These are phyloP conservation scores for Fratercula arctica DNA, from an alignment of 2,797 vertebrate genomes.

Conservation along the genomic window DNA sequence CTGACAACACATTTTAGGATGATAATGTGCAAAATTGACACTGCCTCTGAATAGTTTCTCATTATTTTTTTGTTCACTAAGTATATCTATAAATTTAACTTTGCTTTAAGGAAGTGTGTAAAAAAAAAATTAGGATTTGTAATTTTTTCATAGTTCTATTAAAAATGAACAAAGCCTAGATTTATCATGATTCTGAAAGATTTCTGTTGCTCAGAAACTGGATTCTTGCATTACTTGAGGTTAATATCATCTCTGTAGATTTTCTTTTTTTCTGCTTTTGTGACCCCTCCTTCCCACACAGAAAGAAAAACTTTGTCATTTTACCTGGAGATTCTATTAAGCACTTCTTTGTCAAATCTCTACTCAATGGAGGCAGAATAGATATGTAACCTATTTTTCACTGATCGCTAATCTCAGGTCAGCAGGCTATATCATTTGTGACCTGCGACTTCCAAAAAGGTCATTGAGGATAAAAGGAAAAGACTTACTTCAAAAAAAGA, in stretches of 20 bases:
- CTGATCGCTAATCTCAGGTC: neutral
- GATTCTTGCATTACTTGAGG: too few species aligned
- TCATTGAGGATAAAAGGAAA: slow-evolving; percentile 40
- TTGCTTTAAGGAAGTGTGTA: neutral
- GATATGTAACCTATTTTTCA: neutral
- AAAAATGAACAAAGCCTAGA: neutral
- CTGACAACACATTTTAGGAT: rapidly evolving
- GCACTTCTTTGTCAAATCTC: neutral
- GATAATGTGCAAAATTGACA: neutral
- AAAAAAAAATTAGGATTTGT: neutral
- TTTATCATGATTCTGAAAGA: neutral
- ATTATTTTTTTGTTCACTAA: neutral
- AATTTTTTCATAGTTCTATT: neutral
- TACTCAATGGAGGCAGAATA: neutral
- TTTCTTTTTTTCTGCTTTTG: too few species aligned
- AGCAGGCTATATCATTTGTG: neutral
- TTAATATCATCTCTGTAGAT: too few species aligned
- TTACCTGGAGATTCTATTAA: neutral
- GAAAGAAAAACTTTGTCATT: neutral
- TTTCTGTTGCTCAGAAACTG: neutral
- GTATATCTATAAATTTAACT: neutral
- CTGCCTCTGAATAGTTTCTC: neutral
- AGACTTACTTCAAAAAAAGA: neutral
- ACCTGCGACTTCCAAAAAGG: slow-evolving; percentile 14
- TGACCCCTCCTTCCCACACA: neutral